These are phyloP conservation scores for Cotesia vestalis DNA, from an alignment of 1,140 invertebrate genomes.

Conservation along the genomic window DNA sequence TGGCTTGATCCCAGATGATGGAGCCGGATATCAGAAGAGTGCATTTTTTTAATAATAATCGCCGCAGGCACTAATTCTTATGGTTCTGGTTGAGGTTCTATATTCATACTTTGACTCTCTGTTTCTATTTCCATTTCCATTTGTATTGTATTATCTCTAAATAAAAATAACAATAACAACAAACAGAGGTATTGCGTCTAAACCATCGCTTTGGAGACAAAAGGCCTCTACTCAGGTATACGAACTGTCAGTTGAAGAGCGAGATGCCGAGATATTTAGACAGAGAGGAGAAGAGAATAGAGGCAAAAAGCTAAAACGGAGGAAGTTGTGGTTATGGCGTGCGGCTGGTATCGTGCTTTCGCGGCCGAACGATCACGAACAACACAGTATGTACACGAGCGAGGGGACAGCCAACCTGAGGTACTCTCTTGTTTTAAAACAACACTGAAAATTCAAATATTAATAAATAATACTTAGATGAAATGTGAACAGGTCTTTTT, in stretches of 20 bases:
- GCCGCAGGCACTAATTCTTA: neutral
- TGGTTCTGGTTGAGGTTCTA: neutral
- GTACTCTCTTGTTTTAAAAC: too few species aligned
- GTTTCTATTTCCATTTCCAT: neutral
- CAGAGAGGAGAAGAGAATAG: slow-evolving; percentile 19
- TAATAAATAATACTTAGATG: too few species aligned
- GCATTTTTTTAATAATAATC: slow-evolving; percentile 10
- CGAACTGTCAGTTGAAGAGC: slow-evolving; percentile 5
- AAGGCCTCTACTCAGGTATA: slow-evolving; percentile 2
- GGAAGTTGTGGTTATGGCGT: slow-evolving; percentile 53
- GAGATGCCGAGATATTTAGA: slow-evolving; percentile 3
- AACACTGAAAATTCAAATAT: too few species aligned
- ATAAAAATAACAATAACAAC: neutral
- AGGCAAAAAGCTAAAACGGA: slow-evolving; percentile 40
- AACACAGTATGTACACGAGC: slow-evolving; percentile 36
- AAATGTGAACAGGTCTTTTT: too few species aligned
- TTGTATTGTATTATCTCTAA: neutral
- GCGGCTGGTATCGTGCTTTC: slow-evolving; percentile 51
- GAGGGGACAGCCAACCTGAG: slow-evolving; percentile 28
- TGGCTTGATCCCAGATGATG: slow-evolving; percentile 4
- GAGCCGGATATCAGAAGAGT: slow-evolving; percentile 18
- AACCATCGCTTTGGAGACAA: slow-evolving; percentile 11
- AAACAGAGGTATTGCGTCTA: slow-evolving; percentile 5
- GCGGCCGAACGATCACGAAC: slow-evolving; percentile 52
- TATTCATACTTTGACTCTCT: neutral